phyloP scores from a whole-genome alignment of 2,888 invertebrate species.

The Biston stratarius region DNA sequence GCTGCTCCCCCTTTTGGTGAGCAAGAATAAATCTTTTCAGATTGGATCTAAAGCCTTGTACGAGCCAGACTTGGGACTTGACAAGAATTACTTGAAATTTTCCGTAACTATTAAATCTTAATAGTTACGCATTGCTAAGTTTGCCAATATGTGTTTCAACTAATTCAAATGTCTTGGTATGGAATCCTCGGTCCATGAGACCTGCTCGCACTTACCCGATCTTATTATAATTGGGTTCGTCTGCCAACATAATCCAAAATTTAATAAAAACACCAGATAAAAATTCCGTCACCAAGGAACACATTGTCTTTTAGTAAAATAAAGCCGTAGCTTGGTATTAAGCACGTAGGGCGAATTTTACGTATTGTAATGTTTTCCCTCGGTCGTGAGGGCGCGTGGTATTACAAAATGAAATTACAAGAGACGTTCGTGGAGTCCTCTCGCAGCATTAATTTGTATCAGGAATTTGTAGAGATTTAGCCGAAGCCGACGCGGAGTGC shows the following conservation, averaged over 20 bases:
- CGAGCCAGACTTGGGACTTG: too few relatives aligned
- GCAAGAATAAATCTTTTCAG: too few relatives aligned
- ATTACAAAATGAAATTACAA: constrained; percentile 81
- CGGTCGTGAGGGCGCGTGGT: constrained; percentile 61
- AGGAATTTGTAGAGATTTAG: constrained; percentile 86
- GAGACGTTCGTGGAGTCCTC: constrained; percentile 73
- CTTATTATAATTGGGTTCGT: background rate
- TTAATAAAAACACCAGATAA: constrained; percentile 21
- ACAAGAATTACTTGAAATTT: too few relatives aligned
- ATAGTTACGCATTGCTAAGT: too few relatives aligned
- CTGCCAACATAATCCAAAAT: constrained; percentile 10
- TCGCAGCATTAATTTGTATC: constrained; percentile 84
- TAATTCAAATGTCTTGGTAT: background rate
- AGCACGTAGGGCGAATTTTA: constrained; percentile 55
- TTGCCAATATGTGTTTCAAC: too few relatives aligned
- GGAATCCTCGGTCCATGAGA: too few relatives aligned
- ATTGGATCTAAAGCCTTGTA: too few relatives aligned
- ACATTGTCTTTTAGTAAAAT: constrained; percentile 40
- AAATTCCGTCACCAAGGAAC: constrained; percentile 29
- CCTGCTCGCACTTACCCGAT: too few relatives aligned
- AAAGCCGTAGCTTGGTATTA: constrained; percentile 45
- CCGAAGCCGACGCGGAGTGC: constrained; percentile 80
- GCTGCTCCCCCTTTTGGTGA: too few relatives aligned
- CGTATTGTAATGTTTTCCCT: constrained; percentile 59
- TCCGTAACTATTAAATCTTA: too few relatives aligned